Evolutionary conservation across 2,113 vertebrate species (phyloP).

Genomic region (Chlorodrepanis virens): DNA sequence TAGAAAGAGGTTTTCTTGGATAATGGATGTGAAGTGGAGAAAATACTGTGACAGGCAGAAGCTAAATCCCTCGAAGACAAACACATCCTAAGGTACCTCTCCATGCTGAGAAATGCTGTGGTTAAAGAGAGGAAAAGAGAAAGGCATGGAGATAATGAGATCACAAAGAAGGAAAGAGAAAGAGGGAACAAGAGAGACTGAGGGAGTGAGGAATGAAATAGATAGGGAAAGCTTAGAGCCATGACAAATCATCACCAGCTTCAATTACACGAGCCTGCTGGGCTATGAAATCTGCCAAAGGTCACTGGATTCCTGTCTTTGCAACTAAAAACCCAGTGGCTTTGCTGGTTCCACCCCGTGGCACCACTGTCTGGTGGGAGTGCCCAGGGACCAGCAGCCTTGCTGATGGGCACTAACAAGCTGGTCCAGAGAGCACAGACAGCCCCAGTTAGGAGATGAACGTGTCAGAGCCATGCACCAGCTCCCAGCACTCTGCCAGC

Average conservation of each 20-base stretch:
- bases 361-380: background rate
- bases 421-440: background rate
- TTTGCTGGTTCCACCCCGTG: background rate
- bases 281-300: slow-evolving; percentile 60
- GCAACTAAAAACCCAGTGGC: slow-evolving; percentile 38
- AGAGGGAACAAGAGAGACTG: background rate
- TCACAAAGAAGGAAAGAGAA: background rate
- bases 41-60: background rate
- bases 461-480: background rate
- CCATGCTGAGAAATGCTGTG: background rate
- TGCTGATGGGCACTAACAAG: background rate
- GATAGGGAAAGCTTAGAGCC: slow-evolving; percentile 23
- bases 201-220: background rate
- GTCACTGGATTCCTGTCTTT: slow-evolving; percentile 44
- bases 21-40: background rate
- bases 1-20: background rate
- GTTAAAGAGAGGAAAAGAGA: background rate
- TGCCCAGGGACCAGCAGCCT: background rate
- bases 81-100: background rate
- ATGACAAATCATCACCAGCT: slow-evolving; percentile 59
- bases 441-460: background rate
- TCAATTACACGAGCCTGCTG: slow-evolving; percentile 53
- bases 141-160: background rate
- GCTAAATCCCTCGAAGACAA: background rate
- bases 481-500: background rate